A percentile compares a stretch with the other conserved stretches of the same genome.
Conservation (phyloP, 2,113 vertebrate genomes). For the Elephantulus edwardii region DNA sequence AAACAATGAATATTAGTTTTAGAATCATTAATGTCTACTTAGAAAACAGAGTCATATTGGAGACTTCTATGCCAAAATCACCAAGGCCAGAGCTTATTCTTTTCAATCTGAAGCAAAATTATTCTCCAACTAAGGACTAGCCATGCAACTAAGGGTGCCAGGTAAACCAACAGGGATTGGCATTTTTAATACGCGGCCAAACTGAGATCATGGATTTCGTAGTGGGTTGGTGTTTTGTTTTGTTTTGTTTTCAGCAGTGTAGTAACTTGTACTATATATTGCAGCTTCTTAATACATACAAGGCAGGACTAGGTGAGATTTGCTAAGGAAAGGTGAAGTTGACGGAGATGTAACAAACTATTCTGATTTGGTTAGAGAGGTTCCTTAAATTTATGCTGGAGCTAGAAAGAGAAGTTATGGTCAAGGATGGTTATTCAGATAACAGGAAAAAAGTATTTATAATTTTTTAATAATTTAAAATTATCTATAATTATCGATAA, state of each 20-base stretch:
- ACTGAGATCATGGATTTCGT: slow-evolving; percentile 85
- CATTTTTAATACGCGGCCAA: slow-evolving; percentile 82
- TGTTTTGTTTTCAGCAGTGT: no score
- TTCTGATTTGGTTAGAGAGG: not conserved
- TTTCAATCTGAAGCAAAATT: slow-evolving; percentile 94
- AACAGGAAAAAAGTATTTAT: not conserved
- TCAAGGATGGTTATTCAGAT: no score
- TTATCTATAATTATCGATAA: no score
- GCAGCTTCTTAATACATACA: slow-evolving; percentile 79
- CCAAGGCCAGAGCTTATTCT: slow-evolving; percentile 88
- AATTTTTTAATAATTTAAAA: no score
- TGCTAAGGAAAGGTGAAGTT: slow-evolving; percentile 62
- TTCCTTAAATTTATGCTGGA: not conserved
- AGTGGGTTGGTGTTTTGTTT: no score
- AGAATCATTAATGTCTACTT: slow-evolving; percentile 98
- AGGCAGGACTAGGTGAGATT: slow-evolving; percentile 36
- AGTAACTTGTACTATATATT: slow-evolving; percentile 66
- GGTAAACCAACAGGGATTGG: slow-evolving; percentile 84
- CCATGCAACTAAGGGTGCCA: slow-evolving; percentile 90
- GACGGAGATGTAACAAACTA: slow-evolving; percentile 20
- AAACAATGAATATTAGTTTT: slow-evolving; percentile 99
- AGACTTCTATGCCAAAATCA: slow-evolving; percentile 91
- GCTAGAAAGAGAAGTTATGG: not conserved
- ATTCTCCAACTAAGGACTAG: slow-evolving; percentile 89
- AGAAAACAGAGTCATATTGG: slow-evolving; percentile 96